Percentiles rank a stretch among this genome's conserved stretches.
These are phyloP conservation scores for Vicugna pacos DNA, from an alignment of 2,113 vertebrate genomes.

Conservation along the genomic window DNA sequence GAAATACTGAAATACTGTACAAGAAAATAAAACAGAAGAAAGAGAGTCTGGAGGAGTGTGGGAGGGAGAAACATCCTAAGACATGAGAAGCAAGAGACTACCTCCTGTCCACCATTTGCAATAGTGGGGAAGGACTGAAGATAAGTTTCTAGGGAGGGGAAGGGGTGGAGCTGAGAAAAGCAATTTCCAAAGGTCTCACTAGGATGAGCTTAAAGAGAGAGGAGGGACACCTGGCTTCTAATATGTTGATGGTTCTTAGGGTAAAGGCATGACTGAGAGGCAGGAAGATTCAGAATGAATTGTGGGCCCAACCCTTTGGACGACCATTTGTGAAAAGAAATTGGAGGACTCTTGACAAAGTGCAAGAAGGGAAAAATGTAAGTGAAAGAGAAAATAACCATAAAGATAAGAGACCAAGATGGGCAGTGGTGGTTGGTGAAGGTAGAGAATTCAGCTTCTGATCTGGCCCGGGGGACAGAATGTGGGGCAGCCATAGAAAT, in stretches of 20 bases:
- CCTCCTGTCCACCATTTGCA: background rate
- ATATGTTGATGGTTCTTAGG: background rate
- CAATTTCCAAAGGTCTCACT: background rate
- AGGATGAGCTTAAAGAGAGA: background rate
- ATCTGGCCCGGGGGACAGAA: background rate
- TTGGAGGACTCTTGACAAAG: background rate
- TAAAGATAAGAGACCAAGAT: background rate
- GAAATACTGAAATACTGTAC: background rate
- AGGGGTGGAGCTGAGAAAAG: background rate
- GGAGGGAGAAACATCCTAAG: background rate
- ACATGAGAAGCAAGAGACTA: background rate
- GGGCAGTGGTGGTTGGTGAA: background rate
- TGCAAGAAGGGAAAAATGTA: background rate
- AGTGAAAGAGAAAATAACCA: background rate
- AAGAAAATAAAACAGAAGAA: background rate
- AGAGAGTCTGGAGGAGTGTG: background rate
- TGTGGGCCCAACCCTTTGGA: background rate
- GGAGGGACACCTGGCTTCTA: background rate
- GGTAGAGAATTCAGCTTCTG: background rate
- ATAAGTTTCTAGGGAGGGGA: background rate
- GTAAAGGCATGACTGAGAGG: background rate
- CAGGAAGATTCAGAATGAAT: constrained; percentile 6
- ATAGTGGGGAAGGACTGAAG: background rate
- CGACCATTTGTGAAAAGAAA: background rate
- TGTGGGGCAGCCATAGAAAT: background rate